Conservation (phyloP, 2,797 vertebrate species). For the Neostethus bicornis region DNA sequence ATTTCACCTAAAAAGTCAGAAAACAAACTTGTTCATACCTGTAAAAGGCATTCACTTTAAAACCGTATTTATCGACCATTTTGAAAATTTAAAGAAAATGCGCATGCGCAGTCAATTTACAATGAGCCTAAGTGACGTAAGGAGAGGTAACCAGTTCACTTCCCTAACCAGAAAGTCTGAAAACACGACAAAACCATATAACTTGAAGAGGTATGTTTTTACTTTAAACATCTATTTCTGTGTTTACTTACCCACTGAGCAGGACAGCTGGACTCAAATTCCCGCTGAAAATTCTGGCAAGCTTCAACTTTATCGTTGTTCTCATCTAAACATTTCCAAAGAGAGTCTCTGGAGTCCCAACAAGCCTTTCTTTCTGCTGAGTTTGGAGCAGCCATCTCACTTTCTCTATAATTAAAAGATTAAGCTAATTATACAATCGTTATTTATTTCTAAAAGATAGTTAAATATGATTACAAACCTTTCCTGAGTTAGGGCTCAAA, state of each 20-base stretch:
- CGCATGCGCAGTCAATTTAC: too few relatives aligned
- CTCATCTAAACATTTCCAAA: constrained; percentile 91
- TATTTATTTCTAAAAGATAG: not conserved
- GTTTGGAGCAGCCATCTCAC: constrained; percentile 87
- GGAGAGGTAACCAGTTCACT: too few relatives aligned
- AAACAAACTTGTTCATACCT: too few relatives aligned
- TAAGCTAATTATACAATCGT: not conserved
- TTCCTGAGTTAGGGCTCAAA: not conserved
- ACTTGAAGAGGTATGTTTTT: too few relatives aligned
- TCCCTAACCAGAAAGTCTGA: too few relatives aligned
- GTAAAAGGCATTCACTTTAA: too few relatives aligned
- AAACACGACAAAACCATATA: too few relatives aligned
- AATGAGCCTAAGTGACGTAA: too few relatives aligned
- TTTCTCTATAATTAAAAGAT: not conserved
- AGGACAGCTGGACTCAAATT: constrained; percentile 87
- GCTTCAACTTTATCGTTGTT: constrained; percentile 65
- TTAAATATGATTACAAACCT: not conserved
- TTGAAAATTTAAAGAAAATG: too few relatives aligned
- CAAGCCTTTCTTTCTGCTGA: constrained; percentile 86
- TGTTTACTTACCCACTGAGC: constrained; percentile 90
- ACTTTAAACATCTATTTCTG: too few relatives aligned
- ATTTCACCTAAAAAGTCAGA: constrained; percentile 88
- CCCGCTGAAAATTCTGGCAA: constrained; percentile 78
- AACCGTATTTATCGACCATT: too few relatives aligned
- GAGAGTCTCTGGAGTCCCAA: constrained; percentile 87